Base-by-base conservation (phyloP, 92 coral and sea anemone species). In the Scolanthus callimorphus region DNA sequence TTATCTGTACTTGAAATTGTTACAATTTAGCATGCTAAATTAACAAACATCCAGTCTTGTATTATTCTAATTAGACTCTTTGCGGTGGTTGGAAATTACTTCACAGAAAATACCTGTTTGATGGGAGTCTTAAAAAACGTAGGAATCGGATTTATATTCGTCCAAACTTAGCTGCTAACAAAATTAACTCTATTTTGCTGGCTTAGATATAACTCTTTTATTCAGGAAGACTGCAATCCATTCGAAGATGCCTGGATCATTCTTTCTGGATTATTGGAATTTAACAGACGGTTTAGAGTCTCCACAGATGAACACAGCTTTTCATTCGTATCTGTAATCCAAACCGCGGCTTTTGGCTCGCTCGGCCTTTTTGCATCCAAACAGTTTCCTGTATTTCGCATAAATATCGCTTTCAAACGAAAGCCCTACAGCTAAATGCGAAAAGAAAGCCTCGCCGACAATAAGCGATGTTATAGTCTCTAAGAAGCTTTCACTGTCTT, bases 51-150 rank as follows among this genome's bases (percentile, higher is more conserved):
- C 41, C 15, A 4, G 11, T 11, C 8, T 10, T 9, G 52, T 20
- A 10, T 46, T 46, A 4, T 46, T 46, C 19, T 46, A 46, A 46
- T 46, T 46, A 46, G 17, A 19, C 52, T 11, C 22, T 9, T 20
- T 4, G 23, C 52, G 4, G 52, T 21, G 52, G 52, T 10, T 19
- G 52, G 22, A 46, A 46, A 46, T 46, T 46, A 20, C 52, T 11
- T 46, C 52, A 9, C n/a, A n/a, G n/a, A 46, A 46, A 46, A 46
- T 9, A 46, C 52, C 52, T 46, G 52, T 19, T 46, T 6, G 19
- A 4, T 46, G 19, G 8, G 6, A 4, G 52, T 4, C 17, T n/a
- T n/a, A 4, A 20, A 9, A 19, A 46, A 46, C 12, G 52, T 9
- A 21, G 23, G 15, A 15, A 46, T 46, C 52, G 52, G 17, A 21